These are phyloP conservation scores for Elmis aenea DNA, from an alignment of 2,888 invertebrate species.

Conservation along the genomic window DNA sequence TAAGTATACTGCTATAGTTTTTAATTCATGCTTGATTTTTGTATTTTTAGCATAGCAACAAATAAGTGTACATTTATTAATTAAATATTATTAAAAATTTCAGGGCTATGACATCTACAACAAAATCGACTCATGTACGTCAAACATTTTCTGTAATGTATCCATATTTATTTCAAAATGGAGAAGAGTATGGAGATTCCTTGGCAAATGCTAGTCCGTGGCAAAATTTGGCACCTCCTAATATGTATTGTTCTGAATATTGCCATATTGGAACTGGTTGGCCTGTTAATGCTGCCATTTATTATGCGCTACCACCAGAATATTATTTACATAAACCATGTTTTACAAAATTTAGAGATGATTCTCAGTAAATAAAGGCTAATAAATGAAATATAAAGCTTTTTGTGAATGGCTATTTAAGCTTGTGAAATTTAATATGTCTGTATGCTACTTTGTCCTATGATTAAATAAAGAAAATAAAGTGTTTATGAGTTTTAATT, in stretches of 20 bases:
- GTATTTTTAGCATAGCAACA: too few relatives aligned
- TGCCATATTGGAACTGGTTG: slow-evolving; percentile 44
- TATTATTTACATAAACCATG: slow-evolving; percentile 11
- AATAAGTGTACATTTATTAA: too few relatives aligned
- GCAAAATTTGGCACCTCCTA: slow-evolving; percentile 41
- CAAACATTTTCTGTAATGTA: slow-evolving; percentile 37
- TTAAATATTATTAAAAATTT: slow-evolving; percentile 19
- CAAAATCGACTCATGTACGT: slow-evolving; percentile 31
- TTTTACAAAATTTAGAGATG: slow-evolving; percentile 12
- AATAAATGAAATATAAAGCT: too few relatives aligned
- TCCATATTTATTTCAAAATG: slow-evolving; percentile 33
- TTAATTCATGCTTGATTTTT: too few relatives aligned
- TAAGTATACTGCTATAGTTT: too few relatives aligned
- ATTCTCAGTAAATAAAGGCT: slow-evolving; percentile 8
- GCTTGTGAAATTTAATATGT: too few relatives aligned
- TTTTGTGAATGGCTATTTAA: too few relatives aligned
- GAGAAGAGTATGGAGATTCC: slow-evolving; percentile 33
- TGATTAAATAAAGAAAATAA: too few relatives aligned
- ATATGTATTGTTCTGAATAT: slow-evolving; percentile 47
- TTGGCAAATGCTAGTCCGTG: slow-evolving; percentile 34
- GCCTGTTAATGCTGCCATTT: slow-evolving; percentile 40
- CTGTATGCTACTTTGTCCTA: too few relatives aligned
- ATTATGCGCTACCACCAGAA: slow-evolving; percentile 15
- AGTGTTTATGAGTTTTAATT: too few relatives aligned
- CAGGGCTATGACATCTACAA: slow-evolving; percentile 40